Conservation (phyloP, 2,113 vertebrate species). For the Alces alces region DNA sequence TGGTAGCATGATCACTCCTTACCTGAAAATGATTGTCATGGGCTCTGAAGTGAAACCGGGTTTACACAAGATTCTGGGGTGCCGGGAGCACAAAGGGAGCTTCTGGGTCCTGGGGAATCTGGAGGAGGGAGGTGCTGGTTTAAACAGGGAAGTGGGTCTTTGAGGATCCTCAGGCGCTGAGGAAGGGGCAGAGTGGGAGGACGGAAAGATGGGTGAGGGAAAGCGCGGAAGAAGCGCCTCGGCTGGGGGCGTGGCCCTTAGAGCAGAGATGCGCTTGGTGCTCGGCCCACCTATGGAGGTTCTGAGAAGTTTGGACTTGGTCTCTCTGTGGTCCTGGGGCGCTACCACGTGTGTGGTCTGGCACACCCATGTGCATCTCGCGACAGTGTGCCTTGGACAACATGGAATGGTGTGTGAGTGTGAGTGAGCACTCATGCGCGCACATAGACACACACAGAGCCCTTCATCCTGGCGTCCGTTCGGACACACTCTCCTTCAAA, state of each 20-base stretch:
- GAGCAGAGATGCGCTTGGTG: not conserved
- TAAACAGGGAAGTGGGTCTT: not conserved
- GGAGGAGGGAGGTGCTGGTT: not conserved
- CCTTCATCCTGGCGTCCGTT: not conserved
- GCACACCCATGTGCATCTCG: not conserved
- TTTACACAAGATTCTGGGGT: not conserved
- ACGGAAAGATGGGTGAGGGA: not conserved
- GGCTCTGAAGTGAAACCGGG: not conserved
- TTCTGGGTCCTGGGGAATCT: not conserved
- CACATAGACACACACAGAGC: too few species aligned
- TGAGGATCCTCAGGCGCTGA: not conserved
- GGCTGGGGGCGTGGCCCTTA: not conserved
- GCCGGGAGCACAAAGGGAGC: not conserved
- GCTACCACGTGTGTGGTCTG: not conserved
- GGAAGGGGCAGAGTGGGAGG: not conserved
- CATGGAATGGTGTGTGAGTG: not conserved
- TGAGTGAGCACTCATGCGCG: not conserved
- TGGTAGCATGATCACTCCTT: not conserved
- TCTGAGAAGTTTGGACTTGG: conserved; percentile 17
- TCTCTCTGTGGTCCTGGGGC: not conserved
- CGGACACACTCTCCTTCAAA: not conserved
- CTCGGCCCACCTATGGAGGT: not conserved
- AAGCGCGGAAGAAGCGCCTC: not conserved
- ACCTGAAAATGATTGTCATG: not conserved
- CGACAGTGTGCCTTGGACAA: not conserved